phyloP scores from a whole-genome alignment of 2,797 vertebrate species.

The Anisognathus igniventris region DNA sequence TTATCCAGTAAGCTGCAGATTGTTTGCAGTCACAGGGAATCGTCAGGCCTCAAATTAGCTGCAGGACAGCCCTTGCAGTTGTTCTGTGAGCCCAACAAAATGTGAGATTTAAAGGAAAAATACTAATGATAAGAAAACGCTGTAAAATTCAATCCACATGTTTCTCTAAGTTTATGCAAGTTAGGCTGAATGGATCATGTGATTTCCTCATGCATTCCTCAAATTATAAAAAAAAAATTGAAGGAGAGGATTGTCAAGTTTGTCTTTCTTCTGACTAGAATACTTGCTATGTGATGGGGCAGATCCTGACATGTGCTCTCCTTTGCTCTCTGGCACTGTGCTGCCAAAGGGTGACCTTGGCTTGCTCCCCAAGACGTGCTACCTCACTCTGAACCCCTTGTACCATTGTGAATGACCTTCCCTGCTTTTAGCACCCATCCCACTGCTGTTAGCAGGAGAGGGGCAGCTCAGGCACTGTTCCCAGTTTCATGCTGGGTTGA shows the following conservation, averaged over 20 bases:
- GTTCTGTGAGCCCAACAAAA: background rate
- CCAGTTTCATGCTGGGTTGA: background rate
- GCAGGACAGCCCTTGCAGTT: background rate
- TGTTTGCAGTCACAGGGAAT: conserved; percentile 26
- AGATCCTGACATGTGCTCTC: rapidly evolving
- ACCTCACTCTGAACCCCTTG: background rate
- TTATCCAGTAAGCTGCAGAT: conserved; percentile 52
- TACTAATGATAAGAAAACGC: conserved; percentile 39
- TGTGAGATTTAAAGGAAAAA: background rate
- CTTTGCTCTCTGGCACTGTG: background rate
- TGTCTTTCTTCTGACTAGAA: background rate
- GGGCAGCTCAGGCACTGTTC: background rate
- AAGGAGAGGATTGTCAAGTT: background rate
- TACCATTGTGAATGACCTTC: background rate
- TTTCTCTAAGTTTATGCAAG: background rate
- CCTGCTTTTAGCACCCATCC: background rate
- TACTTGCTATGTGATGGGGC: background rate
- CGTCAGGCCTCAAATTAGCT: conserved; percentile 29
- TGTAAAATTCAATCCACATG: background rate
- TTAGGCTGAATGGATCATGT: background rate
- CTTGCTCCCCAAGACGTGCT: background rate
- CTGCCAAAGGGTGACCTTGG: background rate
- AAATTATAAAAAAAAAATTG: background rate
- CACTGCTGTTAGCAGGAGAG: background rate
- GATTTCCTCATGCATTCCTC: background rate